phyloP scores from a whole-genome alignment of 2,888 invertebrate species.

The Calliopum simillimum region DNA sequence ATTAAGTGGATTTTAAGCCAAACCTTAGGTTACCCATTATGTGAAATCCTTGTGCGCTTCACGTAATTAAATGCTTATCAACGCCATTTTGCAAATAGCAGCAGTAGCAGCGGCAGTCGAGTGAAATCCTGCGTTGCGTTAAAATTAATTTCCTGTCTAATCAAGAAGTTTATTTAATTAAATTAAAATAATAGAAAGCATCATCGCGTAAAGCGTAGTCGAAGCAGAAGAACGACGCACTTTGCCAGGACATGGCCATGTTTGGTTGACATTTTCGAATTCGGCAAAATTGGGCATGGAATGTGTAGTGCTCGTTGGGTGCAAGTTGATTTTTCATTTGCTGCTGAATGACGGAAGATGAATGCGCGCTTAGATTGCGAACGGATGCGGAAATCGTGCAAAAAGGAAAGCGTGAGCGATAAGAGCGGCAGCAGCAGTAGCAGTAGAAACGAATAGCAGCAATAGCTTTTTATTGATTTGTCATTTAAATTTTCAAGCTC shows the following conservation, averaged over 20 bases:
- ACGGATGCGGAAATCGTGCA: background rate
- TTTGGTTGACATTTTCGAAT: background rate
- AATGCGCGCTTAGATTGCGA: conserved; percentile 1
- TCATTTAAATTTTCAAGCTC: too few relatives aligned
- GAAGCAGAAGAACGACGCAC: too few relatives aligned
- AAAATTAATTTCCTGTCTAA: conserved; percentile 49
- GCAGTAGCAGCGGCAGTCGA: too few relatives aligned
- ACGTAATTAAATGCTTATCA: too few relatives aligned
- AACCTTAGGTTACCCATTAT: too few relatives aligned
- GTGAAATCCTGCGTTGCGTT: conserved; percentile 29
- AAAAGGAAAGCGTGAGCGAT: background rate
- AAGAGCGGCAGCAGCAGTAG: background rate
- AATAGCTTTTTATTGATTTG: background rate
- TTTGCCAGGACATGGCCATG: background rate
- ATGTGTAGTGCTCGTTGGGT: too few relatives aligned
- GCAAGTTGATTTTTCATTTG: too few relatives aligned
- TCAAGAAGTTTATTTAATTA: conserved; percentile 48
- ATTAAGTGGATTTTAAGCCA: too few relatives aligned
- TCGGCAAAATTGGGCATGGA: background rate
- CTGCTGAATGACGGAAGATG: background rate
- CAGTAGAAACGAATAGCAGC: background rate
- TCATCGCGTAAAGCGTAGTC: conserved; percentile 2
- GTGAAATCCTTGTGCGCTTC: too few relatives aligned
- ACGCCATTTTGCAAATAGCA: too few relatives aligned
- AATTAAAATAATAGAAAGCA: conserved; percentile 45